A percentile compares a stretch with the other conserved stretches of the same genome.
Conservation (phyloP, 2,797 vertebrate species). For the Sebastolobus altivelis region DNA sequence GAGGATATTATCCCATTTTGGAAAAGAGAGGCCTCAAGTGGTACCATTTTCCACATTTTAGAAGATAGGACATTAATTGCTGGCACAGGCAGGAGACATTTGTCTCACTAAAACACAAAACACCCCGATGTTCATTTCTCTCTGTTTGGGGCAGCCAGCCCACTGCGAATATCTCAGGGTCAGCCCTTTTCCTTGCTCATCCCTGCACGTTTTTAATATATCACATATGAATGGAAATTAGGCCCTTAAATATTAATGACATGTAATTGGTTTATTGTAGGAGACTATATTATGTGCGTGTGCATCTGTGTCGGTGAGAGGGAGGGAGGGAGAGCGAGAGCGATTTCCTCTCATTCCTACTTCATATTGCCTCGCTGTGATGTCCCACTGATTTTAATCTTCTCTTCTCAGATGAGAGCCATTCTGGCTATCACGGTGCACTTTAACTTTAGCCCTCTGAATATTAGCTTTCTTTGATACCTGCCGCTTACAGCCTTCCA, state of each 20-base stretch:
- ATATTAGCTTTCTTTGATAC: constrained; percentile 82
- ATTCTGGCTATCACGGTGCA: constrained; percentile 82
- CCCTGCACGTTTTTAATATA: constrained; percentile 82
- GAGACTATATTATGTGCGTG: constrained; percentile 69
- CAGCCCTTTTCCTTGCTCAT: constrained; percentile 79
- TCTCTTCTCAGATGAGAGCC: constrained; percentile 86
- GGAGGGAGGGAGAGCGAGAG: constrained; percentile 38
- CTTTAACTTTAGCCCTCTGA: constrained; percentile 84
- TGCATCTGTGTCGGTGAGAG: constrained; percentile 74
- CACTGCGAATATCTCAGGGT: constrained; percentile 78
- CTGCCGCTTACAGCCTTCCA: constrained; percentile 77
- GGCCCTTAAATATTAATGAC: constrained; percentile 88
- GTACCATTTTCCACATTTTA: constrained; percentile 69
- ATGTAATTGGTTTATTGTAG: constrained; percentile 88
- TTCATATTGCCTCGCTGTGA: constrained; percentile 84
- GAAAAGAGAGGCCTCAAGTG: constrained; percentile 60
- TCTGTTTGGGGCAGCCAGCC: constrained; percentile 73
- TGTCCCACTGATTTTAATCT: constrained; percentile 91
- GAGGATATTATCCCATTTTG: constrained; percentile 66
- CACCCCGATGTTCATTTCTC: constrained; percentile 78
- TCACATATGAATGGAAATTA: constrained; percentile 85
- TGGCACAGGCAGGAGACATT: constrained; percentile 77
- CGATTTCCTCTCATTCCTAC: constrained; percentile 70
- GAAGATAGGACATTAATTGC: constrained; percentile 80
- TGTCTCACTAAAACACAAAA: constrained; percentile 86